A percentile compares a stretch with the other conserved stretches of the same genome.
These are phyloP conservation scores for Clarias platycephalus DNA, from an alignment of 2,797 vertebrate genomes.

Conservation along the genomic window DNA sequence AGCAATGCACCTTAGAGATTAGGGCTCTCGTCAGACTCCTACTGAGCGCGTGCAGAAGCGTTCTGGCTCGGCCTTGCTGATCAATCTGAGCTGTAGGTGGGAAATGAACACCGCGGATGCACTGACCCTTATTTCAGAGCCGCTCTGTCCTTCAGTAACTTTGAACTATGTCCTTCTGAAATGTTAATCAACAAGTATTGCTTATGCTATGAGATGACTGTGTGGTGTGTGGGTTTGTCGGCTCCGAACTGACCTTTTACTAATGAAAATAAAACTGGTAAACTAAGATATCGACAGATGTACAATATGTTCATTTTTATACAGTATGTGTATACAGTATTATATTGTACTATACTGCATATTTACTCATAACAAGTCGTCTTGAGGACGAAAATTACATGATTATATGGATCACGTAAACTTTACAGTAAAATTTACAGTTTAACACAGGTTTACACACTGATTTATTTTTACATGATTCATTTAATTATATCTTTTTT, in stretches of 20 bases:
- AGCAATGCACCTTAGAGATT: conserved; percentile 62
- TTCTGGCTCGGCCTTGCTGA: conserved; percentile 52
- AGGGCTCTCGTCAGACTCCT: conserved; percentile 51
- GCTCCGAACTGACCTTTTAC: not conserved
- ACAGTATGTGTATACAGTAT: not conserved
- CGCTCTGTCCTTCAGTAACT: conserved; percentile 8
- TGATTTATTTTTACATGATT: not conserved
- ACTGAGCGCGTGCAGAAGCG: conserved; percentile 54
- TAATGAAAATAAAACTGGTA: not conserved
- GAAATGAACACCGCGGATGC: conserved; percentile 25
- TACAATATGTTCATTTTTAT: not conserved
- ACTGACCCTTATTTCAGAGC: conserved; percentile 38
- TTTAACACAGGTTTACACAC: not conserved
- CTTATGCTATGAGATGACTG: not conserved
- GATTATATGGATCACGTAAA: not conserved
- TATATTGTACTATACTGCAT: not conserved
- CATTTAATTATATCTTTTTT: not conserved
- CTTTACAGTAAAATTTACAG: too few species aligned
- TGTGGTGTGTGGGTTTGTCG: not conserved
- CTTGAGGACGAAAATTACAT: not conserved
- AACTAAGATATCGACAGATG: not conserved
- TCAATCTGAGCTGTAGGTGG: conserved; percentile 59
- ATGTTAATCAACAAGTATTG: conserved; percentile 34
- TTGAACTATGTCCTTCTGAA: conserved; percentile 32
- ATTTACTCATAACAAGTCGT: not conserved